Base-by-base conservation (phyloP, 92 coral and sea anemone genomes). In the Diadumene lineata region DNA sequence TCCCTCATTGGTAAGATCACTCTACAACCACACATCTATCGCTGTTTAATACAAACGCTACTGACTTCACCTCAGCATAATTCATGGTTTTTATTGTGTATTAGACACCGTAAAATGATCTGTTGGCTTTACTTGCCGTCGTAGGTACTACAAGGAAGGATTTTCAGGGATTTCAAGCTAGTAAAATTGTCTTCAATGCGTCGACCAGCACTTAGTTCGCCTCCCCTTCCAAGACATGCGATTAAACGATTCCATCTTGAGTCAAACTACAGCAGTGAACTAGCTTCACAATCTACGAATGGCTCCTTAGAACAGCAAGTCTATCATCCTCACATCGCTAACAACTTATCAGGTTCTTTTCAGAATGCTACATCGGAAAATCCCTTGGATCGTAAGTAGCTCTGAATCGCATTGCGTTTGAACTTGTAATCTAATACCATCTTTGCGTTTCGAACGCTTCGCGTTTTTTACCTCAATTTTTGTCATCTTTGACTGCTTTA, bases 241-340 rank as follows among this genome's bases (percentile, higher is more conserved):
- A 81, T 82, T 58, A 90, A 90, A 81, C 82, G 96, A 31, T 88
- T 89, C 44, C 92, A 90, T 32, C 82, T 88, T 25, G 96, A 90
- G 6, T 73, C 70, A 62, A 82, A 82, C 32, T 73, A 79, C 80
- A 84, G 73, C 38, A 75, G 78, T 60, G 85, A 83, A 24, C 86
- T 87, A 50, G 67, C 79, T 44, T 66, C 88, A 29, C 66, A 69
- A 16, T 65, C 73, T 24, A 28, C 89, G 19, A 76, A 72, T 61
- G 83, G 87, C 50, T 60, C 84, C 23, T 57, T 82, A 64, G 89
- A 87, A 56, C 26, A 84, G 2, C 31, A 80, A 13, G 84, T 90
- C 15, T 90, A 79, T 65, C 96, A 75, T 32, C 82, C 88, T 11
- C 82, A 85, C 16, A 84, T 90, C 11, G 75, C 92, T 13, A 79